Conservation (phyloP, 2,113 vertebrate genomes). For the Nyctereutes procyonoides region DNA sequence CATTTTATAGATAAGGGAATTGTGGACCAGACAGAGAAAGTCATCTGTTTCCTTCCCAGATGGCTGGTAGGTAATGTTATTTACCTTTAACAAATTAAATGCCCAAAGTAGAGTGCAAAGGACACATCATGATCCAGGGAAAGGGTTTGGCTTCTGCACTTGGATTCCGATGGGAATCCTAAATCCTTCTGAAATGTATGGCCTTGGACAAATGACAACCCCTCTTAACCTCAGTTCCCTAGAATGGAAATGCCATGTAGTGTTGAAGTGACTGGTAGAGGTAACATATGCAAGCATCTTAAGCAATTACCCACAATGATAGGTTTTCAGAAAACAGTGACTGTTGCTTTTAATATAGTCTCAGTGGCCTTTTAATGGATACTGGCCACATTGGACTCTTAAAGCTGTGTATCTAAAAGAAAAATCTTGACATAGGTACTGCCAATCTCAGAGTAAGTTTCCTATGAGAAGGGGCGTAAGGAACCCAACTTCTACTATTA, state of each 20-base stretch:
- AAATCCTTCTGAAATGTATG: neutral
- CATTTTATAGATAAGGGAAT: neutral
- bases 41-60: neutral
- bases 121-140: neutral
- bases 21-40: neutral
- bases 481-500: neutral
- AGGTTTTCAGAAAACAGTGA: neutral
- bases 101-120: neutral
- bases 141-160: constrained; percentile 11
- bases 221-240: neutral
- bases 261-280: neutral
- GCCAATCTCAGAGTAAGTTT: neutral
- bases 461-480: neutral
- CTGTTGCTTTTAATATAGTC: neutral
- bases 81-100: neutral
- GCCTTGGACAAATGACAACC: neutral
- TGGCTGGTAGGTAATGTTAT: neutral
- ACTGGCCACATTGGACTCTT: neutral
- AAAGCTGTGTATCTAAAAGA: neutral
- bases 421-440: neutral
- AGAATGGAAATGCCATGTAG: neutral
- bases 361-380: neutral
- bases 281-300: neutral
- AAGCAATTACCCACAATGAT: neutral
- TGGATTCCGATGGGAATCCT: neutral